phyloP scores from a whole-genome alignment of 2,113 vertebrate species.

The Sula dactylatra region DNA sequence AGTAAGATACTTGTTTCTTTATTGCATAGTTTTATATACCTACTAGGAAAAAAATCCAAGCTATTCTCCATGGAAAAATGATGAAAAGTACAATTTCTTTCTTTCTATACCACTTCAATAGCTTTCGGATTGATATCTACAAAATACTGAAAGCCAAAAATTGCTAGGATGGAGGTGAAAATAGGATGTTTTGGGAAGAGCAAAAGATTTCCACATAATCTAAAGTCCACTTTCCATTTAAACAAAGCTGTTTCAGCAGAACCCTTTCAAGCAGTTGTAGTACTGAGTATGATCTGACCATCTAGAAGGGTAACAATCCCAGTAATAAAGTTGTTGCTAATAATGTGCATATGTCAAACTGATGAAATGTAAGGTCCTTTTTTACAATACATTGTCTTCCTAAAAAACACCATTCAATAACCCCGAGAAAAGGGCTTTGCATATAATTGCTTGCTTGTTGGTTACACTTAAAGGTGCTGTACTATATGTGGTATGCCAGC shows the following conservation, averaged over 20 bases:
- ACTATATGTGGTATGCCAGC: rapidly evolving
- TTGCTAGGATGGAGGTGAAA: not conserved
- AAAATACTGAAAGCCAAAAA: not conserved
- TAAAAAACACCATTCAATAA: not conserved
- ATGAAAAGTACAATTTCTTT: not conserved
- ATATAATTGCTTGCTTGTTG: not conserved
- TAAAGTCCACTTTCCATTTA: not conserved
- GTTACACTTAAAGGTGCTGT: not conserved
- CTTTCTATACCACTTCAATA: not conserved
- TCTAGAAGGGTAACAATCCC: not conserved
- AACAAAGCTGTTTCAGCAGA: not conserved
- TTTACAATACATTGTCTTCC: not conserved
- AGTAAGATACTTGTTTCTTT: conserved; percentile 61
- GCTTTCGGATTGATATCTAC: not conserved
- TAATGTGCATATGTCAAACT: not conserved
- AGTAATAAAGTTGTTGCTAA: not conserved
- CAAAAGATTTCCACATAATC: not conserved
- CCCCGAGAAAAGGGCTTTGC: not conserved
- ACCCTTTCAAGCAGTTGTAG: not conserved
- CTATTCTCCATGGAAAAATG: not conserved
- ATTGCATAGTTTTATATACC: not conserved
- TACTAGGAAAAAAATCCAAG: not conserved
- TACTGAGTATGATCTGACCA: not conserved
- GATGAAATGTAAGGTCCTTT: not conserved
- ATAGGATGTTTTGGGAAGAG: not conserved